Evolutionary conservation across 2,797 vertebrate genomes (phyloP), one percentile per base, ranked within the genome.

Genomic region (Thalassophryne amazonica): DNA sequence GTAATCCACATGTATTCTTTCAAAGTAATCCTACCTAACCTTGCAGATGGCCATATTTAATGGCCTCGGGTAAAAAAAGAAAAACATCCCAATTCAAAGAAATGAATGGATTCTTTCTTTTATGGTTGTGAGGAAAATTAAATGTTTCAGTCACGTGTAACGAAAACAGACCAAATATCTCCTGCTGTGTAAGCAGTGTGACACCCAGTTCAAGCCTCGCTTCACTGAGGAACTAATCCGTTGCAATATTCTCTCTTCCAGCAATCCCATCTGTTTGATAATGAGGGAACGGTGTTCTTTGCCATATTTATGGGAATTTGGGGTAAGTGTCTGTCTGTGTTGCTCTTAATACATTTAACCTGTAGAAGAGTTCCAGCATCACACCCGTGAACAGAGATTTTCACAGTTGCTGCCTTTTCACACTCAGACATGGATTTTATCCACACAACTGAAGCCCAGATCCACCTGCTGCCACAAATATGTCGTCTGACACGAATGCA

Each of bases 271-370:
- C 87, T 98, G 72, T 99, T 98, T 90, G 96, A 99, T 79, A 98
- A 98, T 10, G 95, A 94, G 79, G 97, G 93, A 14, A 98, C 96
- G 0, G 87, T 98, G 1, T 96, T 98, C 83, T 99, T 97, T 83
- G 96, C 95, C 45, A 92, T 98, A 72, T 98, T 99, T 87, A 99
- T 99, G 97, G 95, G 94, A 58, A 95, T 99, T 68, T 99, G 97
- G 97, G 97, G 97, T 99, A 57, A 96, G 95, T 93, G 78, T 71
- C 51, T 30, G 20, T 38, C 19, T 27, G 21, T 41, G 47, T 9
- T n/a, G 11, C 37, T 34, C 17, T 51, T 27, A 2, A 20, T 34
- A 39, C 35, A 29, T 58, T 62, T 40, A 42, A 66, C 60, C 59
- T 57, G 24, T 33, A 33, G 14, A 12, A 6, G 16, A 41, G 29